Evolutionary conservation across 2,797 vertebrate genomes (phyloP), one percentile per base, ranked within the genome.

Genomic region (Gymnothorax javanicus): DNA sequence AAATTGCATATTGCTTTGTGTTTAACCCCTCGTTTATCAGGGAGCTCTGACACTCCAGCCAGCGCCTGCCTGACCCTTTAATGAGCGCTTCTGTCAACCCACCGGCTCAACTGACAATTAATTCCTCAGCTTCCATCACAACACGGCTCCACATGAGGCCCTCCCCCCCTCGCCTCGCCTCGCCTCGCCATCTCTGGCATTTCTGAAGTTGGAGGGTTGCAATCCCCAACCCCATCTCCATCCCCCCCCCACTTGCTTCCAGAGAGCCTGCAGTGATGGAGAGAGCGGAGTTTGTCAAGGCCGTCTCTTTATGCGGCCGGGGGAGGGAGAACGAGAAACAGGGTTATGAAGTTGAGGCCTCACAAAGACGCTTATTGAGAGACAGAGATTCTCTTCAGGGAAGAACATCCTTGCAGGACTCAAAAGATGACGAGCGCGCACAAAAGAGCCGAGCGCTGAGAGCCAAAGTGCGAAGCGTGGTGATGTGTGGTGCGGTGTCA

Each of bases 61-160:
- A 17, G 60, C 23, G 27, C 81, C 81, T 25, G 81, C 56, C 8
- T 27, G 20, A 71, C 62, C 84, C 84, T 25, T 12, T 84, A 84
- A 84, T 84, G 62, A 69, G 43, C 15, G 20, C 5, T 64, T 84
- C 23, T 71, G 84, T 25, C 62, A 84, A 52, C 84, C 33, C 13
- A 43, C 7, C 20, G 62, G 67, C 67, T 87, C 86, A 87, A 71
- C 62, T 59, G 64, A 52, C 82, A 83, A 87, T 83, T 73, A 83
- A 87, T 87, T 52, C 67, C 54, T 83, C 86, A 87, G 64, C 57
- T 27, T 17, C 57, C 17, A 56, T 23, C 58, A 84, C 60, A 84
- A 62, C 82, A 84, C 11, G 1, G 13, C 27, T 58, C 57, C 8
- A 9, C 67, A 3, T 2, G 52, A 64, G 56, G 9, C 15, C 56